These are phyloP conservation scores for Liodrosophila aerea DNA, from an alignment of 2,888 invertebrate species.

Conservation along the genomic window DNA sequence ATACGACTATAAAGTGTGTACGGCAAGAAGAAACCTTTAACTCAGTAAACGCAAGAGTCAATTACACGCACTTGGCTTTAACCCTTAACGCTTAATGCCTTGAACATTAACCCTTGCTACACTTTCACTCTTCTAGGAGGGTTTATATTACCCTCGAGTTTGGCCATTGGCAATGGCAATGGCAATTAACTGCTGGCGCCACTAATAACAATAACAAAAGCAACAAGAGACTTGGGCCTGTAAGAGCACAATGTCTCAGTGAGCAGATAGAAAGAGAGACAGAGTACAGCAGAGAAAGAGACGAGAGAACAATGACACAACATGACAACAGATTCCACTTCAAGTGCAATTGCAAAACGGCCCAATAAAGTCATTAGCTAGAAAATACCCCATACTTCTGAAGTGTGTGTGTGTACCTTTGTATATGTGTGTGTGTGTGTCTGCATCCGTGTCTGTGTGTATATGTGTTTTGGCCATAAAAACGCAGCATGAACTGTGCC, in stretches of 20 bases:
- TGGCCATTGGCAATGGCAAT: slow-evolving; percentile 44
- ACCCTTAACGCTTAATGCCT: not conserved
- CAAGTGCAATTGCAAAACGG: slow-evolving; percentile 55
- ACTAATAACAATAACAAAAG: slow-evolving; percentile 51
- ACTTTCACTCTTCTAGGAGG: slow-evolving; percentile 60
- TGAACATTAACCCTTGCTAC: slow-evolving; percentile 67
- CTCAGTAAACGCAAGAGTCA: slow-evolving; percentile 6
- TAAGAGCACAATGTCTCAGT: slow-evolving; percentile 7
- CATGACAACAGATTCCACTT: slow-evolving; percentile 64
- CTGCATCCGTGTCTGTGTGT: slow-evolving; percentile 6
- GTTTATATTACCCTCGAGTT: slow-evolving; percentile 9
- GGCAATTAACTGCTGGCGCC: slow-evolving; percentile 76
- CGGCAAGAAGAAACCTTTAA: slow-evolving; percentile 16
- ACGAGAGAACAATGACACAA: slow-evolving; percentile 69
- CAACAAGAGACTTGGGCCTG: slow-evolving; percentile 47
- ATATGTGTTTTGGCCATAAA: slow-evolving; percentile 42
- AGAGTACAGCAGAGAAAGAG: slow-evolving; percentile 12
- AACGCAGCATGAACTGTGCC: slow-evolving; percentile 25
- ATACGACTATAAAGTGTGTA: not conserved
- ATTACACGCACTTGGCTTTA: slow-evolving; percentile 14
- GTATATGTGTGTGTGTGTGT: not conserved
- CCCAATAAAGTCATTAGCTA: slow-evolving; percentile 73
- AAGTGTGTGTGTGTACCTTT: slow-evolving; percentile 1
- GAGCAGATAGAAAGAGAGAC: slow-evolving; percentile 1
- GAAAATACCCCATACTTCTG: slow-evolving; percentile 20